These are phyloP conservation scores for Choristoneura rosaceana DNA, from an alignment of 2,888 invertebrate species.

Conservation along the genomic window DNA sequence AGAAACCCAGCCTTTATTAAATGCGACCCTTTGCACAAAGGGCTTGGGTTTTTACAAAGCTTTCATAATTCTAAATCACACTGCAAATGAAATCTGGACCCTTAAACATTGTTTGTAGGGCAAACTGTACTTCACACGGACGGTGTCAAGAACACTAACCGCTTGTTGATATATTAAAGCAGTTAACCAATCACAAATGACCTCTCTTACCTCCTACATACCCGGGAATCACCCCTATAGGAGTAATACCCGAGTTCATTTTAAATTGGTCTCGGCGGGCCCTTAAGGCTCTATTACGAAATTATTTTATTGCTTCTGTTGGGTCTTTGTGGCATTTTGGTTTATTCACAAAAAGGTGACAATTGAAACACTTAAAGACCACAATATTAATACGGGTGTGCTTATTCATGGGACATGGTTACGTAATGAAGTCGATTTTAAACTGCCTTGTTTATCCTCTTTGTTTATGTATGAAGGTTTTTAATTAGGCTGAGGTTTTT, in stretches of 20 bases:
- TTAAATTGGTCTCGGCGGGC: not conserved
- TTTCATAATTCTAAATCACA: conserved; percentile 48
- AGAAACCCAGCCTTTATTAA: conserved; percentile 40
- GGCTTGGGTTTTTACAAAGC: conserved; percentile 42
- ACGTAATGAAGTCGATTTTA: conserved; percentile 30
- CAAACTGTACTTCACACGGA: conserved; percentile 53
- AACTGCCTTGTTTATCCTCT: conserved; percentile 18
- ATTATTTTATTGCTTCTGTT: conserved; percentile 38
- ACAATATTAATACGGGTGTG: conserved; percentile 40
- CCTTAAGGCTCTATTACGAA: conserved; percentile 20
- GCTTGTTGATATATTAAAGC: conserved; percentile 62
- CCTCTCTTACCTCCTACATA: conserved; percentile 35
- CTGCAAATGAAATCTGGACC: conserved; percentile 48
- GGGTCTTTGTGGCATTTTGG: conserved; percentile 47
- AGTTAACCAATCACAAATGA: conserved; percentile 42
- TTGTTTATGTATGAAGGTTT: conserved; percentile 22
- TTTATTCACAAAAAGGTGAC: conserved; percentile 54
- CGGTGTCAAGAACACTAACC: conserved; percentile 67
- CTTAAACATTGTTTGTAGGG: conserved; percentile 51
- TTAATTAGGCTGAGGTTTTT: conserved; percentile 20
- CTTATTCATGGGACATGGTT: conserved; percentile 31
- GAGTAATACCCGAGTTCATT: conserved; percentile 9
- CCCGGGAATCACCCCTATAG: not conserved
- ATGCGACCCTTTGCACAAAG: conserved; percentile 41
- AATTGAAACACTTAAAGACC: conserved; percentile 46